A percentile compares a stretch with the other conserved stretches of the same genome.
Conservation (phyloP, 2,888 invertebrate species). For the Gastracanthus pulcherrimus region DNA sequence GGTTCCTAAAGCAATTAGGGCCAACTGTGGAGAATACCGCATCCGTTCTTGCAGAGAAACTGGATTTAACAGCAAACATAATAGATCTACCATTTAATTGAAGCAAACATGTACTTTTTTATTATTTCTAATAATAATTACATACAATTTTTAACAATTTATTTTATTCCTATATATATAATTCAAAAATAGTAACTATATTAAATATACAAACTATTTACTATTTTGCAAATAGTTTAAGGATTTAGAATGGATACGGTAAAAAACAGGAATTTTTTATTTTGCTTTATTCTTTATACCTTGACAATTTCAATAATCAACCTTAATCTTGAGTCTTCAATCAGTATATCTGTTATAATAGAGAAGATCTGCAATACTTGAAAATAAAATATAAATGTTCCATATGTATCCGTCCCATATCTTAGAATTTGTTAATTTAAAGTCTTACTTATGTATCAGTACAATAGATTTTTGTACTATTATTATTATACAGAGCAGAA, state of each 20-base stretch:
- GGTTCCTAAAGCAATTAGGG: constrained; percentile 63
- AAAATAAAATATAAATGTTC: not conserved
- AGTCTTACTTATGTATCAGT: not conserved
- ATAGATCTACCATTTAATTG: not conserved
- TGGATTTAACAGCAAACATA: not conserved
- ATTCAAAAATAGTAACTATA: not conserved
- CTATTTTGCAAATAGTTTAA: too few relatives aligned
- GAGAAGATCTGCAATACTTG: not conserved
- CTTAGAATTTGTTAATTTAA: constrained; percentile 3
- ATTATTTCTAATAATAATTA: too few relatives aligned
- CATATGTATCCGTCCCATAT: constrained; percentile 6
- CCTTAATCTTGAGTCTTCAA: not conserved
- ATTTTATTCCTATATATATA: not conserved
- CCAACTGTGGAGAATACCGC: constrained; percentile 58
- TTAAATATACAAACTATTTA: not conserved
- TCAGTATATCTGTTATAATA: not conserved
- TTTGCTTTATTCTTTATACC: not conserved
- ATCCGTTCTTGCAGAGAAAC: not conserved
- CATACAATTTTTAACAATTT: not conserved
- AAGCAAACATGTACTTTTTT: too few relatives aligned
- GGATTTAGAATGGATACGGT: not conserved
- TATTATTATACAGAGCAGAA: not conserved
- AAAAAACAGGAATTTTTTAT: not conserved
- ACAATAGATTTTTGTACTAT: constrained; percentile 1
- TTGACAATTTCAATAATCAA: not conserved